Conservation (phyloP, 1,140 invertebrate species). For the Mamestra configurata region DNA sequence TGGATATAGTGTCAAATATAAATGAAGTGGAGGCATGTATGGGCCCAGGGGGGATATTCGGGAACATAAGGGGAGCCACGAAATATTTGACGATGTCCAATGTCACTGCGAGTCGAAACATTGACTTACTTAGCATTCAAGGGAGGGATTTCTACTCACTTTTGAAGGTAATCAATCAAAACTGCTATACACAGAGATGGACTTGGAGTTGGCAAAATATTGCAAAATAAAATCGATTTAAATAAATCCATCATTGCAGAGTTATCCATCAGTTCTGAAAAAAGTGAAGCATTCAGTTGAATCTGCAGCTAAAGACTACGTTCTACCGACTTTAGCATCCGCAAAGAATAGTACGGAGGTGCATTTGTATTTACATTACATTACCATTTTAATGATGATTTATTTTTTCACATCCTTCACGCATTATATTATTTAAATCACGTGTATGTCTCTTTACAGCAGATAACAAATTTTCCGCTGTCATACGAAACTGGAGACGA, state of each 20-base stretch:
- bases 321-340: slow-evolving; percentile 72
- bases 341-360: slow-evolving; percentile 70
- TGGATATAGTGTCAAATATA: slow-evolving; percentile 77
- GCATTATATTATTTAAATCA: too few species aligned
- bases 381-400: background rate
- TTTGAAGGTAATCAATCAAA: slow-evolving; percentile 68
- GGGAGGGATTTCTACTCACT: slow-evolving; percentile 78
- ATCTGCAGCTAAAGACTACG: slow-evolving; percentile 78
- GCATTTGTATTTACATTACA: slow-evolving; percentile 42
- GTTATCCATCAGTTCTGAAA: slow-evolving; percentile 79
- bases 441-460: background rate
- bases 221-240: background rate
- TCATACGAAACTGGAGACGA: slow-evolving; percentile 73
- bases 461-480: slow-evolving; percentile 58
- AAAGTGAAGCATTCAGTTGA: slow-evolving; percentile 79
- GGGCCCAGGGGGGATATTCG: slow-evolving; percentile 84
- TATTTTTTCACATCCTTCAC: background rate
- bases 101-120: slow-evolving; percentile 78
- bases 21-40: slow-evolving; percentile 84
- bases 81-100: slow-evolving; percentile 79
- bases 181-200: too few species aligned
- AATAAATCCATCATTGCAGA: slow-evolving; percentile 63
- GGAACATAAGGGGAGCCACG: slow-evolving; percentile 76
- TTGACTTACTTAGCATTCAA: slow-evolving; percentile 76
- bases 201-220: too few species aligned